Conservation (phyloP, 1,140 invertebrate species). For the Drosophila sproati region DNA sequence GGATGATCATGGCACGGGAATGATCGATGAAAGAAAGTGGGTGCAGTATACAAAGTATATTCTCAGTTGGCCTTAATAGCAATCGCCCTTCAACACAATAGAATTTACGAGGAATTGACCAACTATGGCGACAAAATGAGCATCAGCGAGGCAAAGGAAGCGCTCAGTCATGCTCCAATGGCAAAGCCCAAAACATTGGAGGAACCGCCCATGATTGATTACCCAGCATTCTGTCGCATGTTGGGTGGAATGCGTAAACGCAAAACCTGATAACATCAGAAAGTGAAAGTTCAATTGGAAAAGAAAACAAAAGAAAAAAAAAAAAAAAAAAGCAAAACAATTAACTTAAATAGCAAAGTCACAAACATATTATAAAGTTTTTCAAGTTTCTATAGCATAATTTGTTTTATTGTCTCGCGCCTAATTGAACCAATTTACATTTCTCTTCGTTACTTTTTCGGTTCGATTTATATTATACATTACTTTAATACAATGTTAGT, state of each 20-base stretch:
- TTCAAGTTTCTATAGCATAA: constrained; percentile 14
- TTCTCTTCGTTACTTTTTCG: neutral
- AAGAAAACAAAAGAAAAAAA: neutral
- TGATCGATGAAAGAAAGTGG: constrained; percentile 87
- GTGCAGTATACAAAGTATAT: constrained; percentile 17
- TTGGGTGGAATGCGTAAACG: constrained; percentile 86
- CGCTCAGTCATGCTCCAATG: constrained; percentile 87
- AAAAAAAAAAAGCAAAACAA: neutral
- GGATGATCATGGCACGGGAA: constrained; percentile 86
- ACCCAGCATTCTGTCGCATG: constrained; percentile 87
- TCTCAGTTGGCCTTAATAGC: neutral
- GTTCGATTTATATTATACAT: neutral
- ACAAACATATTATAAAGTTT: neutral
- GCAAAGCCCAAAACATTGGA: constrained; percentile 85
- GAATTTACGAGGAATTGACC: constrained; percentile 87
- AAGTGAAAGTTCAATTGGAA: neutral
- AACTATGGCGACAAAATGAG: constrained; percentile 87
- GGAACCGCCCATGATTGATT: constrained; percentile 86
- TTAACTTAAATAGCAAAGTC: neutral
- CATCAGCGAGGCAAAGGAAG: constrained; percentile 86
- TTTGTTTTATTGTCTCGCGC: too few species aligned
- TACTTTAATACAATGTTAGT: too few species aligned
- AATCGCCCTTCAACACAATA: constrained; percentile 46
- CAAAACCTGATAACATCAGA: constrained; percentile 33
- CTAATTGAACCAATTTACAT: too few species aligned